Evolutionary conservation across 2,797 vertebrate species (phyloP).

Genomic region (Otolemur crassicaudatus): DNA sequence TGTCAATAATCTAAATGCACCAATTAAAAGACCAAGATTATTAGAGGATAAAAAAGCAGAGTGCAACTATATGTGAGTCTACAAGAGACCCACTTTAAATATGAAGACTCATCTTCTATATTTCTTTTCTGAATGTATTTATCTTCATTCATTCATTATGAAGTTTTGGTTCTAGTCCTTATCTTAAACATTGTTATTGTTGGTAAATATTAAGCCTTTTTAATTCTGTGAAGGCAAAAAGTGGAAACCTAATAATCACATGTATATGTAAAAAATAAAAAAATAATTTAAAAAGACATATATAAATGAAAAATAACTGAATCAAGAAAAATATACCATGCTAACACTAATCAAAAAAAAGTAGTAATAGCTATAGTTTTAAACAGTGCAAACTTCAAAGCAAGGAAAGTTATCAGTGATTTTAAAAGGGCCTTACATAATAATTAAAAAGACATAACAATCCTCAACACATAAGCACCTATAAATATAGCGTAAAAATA

Average conservation of each 20-base stretch:
- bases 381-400: not conserved
- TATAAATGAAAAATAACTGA: not conserved
- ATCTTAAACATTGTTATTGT: too few species aligned
- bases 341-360: not conserved
- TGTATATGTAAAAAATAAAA: too few species aligned
- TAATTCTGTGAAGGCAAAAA: too few species aligned
- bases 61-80: not conserved
- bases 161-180: too few species aligned
- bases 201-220: too few species aligned
- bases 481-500: not conserved
- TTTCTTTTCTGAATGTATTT: too few species aligned
- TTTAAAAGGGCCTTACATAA: not conserved
- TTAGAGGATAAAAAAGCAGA: not conserved
- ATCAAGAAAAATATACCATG: not conserved
- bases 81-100: not conserved
- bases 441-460: not conserved
- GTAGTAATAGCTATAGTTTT: not conserved
- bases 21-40: not conserved
- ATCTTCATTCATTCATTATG: too few species aligned
- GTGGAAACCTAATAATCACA: too few species aligned
- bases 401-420: not conserved
- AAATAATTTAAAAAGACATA: not conserved
- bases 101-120: not conserved
- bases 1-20: not conserved
- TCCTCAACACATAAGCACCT: not conserved